Percentiles rank a stretch among this genome's conserved stretches.
These are phyloP conservation scores for Cantharis rustica DNA, from an alignment of 2,888 invertebrate species.

Conservation along the genomic window DNA sequence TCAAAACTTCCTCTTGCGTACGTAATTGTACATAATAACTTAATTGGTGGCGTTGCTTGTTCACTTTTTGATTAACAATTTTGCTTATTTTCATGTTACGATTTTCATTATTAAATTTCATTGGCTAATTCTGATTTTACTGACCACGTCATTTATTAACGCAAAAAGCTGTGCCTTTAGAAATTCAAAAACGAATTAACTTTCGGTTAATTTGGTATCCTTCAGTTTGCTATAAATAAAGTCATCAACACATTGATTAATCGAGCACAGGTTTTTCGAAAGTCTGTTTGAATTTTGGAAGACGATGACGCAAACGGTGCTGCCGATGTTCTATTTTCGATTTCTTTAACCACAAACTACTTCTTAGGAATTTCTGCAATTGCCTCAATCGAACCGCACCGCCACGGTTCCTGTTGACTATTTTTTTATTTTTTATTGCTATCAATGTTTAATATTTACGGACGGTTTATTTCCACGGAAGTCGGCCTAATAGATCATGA, in stretches of 20 bases:
- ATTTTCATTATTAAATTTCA: not conserved
- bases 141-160: not conserved
- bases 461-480: not conserved
- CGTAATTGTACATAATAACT: not conserved
- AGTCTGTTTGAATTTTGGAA: not conserved
- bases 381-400: too few relatives aligned
- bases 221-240: not conserved
- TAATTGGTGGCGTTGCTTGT: not conserved
- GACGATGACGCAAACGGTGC: not conserved
- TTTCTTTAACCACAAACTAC: not conserved
- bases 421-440: too few relatives aligned
- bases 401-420: not conserved
- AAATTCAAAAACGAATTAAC: slow-evolving; percentile 1
- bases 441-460: not conserved
- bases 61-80: not conserved
- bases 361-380: not conserved
- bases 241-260: not conserved
- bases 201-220: not conserved
- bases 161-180: slow-evolving; percentile 1
- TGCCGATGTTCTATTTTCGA: not conserved
- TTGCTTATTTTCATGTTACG: not conserved
- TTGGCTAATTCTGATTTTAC: not conserved
- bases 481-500: not conserved
- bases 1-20: not conserved
- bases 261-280: not conserved